Conservation (phyloP, 1,140 invertebrate genomes). For the Hydropsyche tenuis region DNA sequence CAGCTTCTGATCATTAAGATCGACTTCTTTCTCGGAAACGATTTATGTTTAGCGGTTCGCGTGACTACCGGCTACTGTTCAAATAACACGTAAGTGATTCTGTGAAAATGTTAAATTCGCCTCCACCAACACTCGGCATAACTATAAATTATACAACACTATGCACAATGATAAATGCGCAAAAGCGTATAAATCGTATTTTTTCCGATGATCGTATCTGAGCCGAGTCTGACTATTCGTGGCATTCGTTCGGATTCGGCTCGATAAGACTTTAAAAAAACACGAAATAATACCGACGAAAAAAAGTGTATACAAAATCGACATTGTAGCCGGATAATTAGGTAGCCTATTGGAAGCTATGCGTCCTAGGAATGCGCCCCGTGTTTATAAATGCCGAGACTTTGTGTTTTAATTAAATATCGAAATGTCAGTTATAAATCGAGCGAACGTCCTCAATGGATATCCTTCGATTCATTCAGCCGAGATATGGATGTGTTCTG, state of each 20-base stretch:
- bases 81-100: slow-evolving; percentile 52
- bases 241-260: neutral
- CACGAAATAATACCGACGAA: too few relatives aligned
- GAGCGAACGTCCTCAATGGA: neutral
- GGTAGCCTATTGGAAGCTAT: neutral
- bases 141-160: too few relatives aligned
- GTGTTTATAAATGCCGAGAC: neutral
- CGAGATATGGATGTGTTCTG: too few relatives aligned
- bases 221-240: neutral
- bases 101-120: slow-evolving; percentile 54
- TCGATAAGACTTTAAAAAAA: too few relatives aligned
- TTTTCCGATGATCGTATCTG: too few relatives aligned
- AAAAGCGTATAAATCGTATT: too few relatives aligned
- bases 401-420: slow-evolving; percentile 5
- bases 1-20: slow-evolving; percentile 20
- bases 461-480: too few relatives aligned
- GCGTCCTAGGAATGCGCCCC: slow-evolving; percentile 4
- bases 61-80: slow-evolving; percentile 28
- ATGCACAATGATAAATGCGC: too few relatives aligned
- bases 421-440: neutral
- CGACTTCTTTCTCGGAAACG: slow-evolving; percentile 19
- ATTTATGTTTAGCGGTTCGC: slow-evolving; percentile 25
- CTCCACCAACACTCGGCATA: slow-evolving; percentile 51
- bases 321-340: neutral
- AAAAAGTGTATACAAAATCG: neutral